Conservation (phyloP, 2,888 invertebrate genomes). For the Agrochola macilenta region DNA sequence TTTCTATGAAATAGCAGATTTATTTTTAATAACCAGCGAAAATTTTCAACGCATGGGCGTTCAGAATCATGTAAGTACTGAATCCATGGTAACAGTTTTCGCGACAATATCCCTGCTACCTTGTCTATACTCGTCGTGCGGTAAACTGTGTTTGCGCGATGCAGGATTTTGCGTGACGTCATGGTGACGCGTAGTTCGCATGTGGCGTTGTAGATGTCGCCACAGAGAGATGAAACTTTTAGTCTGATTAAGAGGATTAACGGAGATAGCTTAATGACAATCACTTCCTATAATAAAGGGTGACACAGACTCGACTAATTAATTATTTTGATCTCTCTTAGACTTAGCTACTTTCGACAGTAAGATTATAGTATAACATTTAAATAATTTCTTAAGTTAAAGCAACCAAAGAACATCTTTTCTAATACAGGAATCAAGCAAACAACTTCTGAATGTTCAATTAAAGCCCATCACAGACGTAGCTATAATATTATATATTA, state of each 20-base stretch:
- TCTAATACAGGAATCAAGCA: not conserved
- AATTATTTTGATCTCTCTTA: not conserved
- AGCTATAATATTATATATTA: no score
- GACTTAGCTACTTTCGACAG: not conserved
- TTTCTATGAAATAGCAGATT: no score
- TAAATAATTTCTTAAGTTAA: not conserved
- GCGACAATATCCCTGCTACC: no score
- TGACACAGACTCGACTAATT: not conserved
- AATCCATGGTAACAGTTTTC: no score
- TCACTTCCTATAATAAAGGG: not conserved
- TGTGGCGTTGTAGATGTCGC: no score
- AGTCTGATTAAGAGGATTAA: not conserved
- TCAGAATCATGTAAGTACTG: no score
- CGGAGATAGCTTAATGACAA: not conserved
- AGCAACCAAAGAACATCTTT: not conserved
- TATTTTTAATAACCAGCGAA: no score
- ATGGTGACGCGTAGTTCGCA: no score
- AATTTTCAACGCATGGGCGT: no score
- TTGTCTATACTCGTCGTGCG: no score
- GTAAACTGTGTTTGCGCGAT: no score
- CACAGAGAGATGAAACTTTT: not conserved
- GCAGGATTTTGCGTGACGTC: no score
- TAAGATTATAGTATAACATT: not conserved
- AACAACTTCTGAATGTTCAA: not conserved
- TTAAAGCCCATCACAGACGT: not conserved